Evolutionary conservation across 1,140 invertebrate genomes (phyloP).

Genomic region (Rhyzopertha dominica): DNA sequence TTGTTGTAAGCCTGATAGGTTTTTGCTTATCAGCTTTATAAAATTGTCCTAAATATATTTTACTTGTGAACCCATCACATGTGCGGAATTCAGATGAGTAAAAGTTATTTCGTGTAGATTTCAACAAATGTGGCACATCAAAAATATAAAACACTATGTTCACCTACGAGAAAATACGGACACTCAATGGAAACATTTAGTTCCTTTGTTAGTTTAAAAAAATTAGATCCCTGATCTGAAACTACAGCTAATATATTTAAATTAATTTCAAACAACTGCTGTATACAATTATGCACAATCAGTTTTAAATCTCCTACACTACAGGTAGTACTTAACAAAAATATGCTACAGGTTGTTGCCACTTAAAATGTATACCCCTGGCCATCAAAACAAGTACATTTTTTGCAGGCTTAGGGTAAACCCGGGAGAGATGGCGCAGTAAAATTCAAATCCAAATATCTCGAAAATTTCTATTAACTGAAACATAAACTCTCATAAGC

Average conservation of each 20-base stretch:
- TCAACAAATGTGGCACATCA: neutral
- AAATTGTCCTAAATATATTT: too few relatives aligned
- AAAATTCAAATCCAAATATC: too few relatives aligned
- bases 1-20: too few relatives aligned
- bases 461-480: too few relatives aligned
- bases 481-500: too few relatives aligned
- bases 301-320: neutral
- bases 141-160: conserved; percentile 2
- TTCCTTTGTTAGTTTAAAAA: neutral
- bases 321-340: neutral
- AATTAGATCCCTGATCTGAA: neutral
- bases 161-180: neutral
- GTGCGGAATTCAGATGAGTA: neutral
- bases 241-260: conserved; percentile 1
- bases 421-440: too few relatives aligned
- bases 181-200: neutral
- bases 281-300: neutral
- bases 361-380: neutral
- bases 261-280: neutral
- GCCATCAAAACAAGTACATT: conserved; percentile 4
- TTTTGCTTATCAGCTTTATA: too few relatives aligned
- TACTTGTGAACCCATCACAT: too few relatives aligned
- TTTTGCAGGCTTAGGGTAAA: too few relatives aligned
- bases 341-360: conserved; percentile 7
- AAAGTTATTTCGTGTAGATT: conserved; percentile 2